These are phyloP conservation scores for Lutjanus erythropterus DNA, from an alignment of 2,113 vertebrate species.

Conservation along the genomic window DNA sequence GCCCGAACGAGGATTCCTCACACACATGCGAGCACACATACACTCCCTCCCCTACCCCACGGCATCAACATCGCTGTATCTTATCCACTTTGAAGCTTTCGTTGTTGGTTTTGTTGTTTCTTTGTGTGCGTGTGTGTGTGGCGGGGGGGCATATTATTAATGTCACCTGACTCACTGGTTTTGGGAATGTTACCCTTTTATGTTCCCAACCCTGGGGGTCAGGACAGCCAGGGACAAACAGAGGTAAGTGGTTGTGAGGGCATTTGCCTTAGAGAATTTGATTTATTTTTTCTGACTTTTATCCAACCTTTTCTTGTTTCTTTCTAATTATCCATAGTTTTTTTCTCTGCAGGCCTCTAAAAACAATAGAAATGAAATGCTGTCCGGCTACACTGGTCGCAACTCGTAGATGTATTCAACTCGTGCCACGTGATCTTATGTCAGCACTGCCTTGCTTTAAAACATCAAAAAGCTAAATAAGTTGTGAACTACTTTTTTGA, in stretches of 20 bases:
- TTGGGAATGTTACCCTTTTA: neutral
- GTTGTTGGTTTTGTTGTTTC: constrained; percentile 17
- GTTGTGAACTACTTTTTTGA: too few relatives aligned
- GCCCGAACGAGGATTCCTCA: neutral
- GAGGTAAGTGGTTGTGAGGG: neutral
- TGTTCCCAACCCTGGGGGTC: neutral
- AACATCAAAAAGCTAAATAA: neutral
- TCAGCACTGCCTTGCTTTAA: neutral
- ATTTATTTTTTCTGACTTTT: neutral
- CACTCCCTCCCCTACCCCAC: constrained; percentile 27
- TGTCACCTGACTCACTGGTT: neutral
- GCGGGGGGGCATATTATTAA: neutral
- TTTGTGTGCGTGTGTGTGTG: neutral
- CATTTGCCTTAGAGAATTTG: neutral
- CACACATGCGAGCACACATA: constrained; percentile 3
- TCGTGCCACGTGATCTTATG: neutral
- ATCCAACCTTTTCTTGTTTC: neutral
- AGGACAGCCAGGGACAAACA: neutral
- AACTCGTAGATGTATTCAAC: neutral
- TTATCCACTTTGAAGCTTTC: constrained; percentile 42
- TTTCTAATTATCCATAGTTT: neutral
- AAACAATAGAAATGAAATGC: neutral
- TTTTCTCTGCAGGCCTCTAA: neutral
- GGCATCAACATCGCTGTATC: constrained; percentile 59
- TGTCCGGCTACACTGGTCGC: neutral